Base-by-base conservation (phyloP, 2,797 vertebrate genomes). In the Amazona ochrocephala region DNA sequence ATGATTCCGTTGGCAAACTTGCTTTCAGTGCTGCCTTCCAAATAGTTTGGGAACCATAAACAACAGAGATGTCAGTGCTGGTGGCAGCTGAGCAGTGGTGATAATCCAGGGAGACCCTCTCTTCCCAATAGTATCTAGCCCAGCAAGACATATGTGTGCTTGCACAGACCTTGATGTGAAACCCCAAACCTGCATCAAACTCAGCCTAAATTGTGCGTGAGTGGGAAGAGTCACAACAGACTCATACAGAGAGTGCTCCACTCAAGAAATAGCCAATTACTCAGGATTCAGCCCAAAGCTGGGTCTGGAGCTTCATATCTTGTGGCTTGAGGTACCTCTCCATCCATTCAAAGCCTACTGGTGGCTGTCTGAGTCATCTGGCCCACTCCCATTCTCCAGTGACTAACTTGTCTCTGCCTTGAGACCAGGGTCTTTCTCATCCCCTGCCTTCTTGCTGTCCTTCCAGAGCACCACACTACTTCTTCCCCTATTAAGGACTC, bases 401-500 rank as follows among this genome's bases (percentile, higher is more conserved):
- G 42, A 6, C 26, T 90, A 9, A 3, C 10, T 91, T 5, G 5
- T 61, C 29, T 92, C 78, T 84, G 72, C 50, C 41, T 90, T 39
- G 20, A 95, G 48, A 85, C 11, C 3, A 4, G 18, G 16, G 24
- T 10, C 74, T 92, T 79, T 79, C 65, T 87, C 61, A 42, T 87
- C 45, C 50, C 30, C 24, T 76, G 19, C 45, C 27, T 5, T 51
- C 83, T 70, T 0, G 0, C 37, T 84, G 44, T 61, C 60, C 65
- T 85, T 87, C 12, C 10, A 64, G 32, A 86, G 74, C 64, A 67
- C 54, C 41, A 26, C 2, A 7, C 32, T 26, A 9, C 32, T 62
- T 78, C 66, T 89, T 79, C 53, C 90, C 77, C 93, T 95, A 83
- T 87, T 87, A 95, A 93, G 92, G 90, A 54, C 27, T 91, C 83